Percentiles rank a stretch among this genome's conserved stretches.
These are phyloP conservation scores for Cyclina sinensis DNA, from an alignment of 1,140 invertebrate species.

Conservation along the genomic window DNA sequence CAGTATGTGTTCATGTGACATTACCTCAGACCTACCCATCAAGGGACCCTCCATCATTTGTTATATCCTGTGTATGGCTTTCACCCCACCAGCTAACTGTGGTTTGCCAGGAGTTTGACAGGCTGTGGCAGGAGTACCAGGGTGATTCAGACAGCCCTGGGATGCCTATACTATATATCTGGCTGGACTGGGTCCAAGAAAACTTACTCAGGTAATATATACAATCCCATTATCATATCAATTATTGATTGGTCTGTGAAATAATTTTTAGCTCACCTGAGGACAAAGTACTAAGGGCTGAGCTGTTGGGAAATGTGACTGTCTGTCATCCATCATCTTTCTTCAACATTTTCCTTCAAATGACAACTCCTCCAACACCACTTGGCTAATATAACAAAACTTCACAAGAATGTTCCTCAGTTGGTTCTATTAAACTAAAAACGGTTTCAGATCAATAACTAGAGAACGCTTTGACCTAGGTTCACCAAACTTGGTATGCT, in stretches of 20 bases:
- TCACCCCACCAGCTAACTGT: constrained; percentile 61
- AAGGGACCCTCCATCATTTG: constrained; percentile 70
- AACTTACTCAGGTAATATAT: constrained; percentile 71
- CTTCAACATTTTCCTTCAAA: neutral
- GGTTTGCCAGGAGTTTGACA: constrained; percentile 73
- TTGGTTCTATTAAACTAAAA: too few species aligned
- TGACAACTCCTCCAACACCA: neutral
- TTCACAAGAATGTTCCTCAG: too few species aligned
- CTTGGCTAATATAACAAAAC: too few species aligned
- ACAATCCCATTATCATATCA: too few species aligned
- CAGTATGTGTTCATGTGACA: constrained; percentile 73
- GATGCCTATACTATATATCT: constrained; percentile 77
- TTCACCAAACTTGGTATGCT: too few species aligned
- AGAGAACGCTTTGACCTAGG: too few species aligned
- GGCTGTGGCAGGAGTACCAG: constrained; percentile 70
- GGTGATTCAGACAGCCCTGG: neutral
- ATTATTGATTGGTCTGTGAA: neutral
- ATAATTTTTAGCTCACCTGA: neutral
- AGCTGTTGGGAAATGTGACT: neutral
- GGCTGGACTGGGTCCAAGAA: constrained; percentile 79
- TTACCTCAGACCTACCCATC: constrained; percentile 77
- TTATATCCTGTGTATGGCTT: constrained; percentile 76
- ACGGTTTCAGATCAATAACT: too few species aligned
- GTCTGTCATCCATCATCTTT: neutral
- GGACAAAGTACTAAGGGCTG: neutral